Base-by-base conservation (phyloP, 2,797 vertebrate genomes). In the Pangasius krempfi region DNA sequence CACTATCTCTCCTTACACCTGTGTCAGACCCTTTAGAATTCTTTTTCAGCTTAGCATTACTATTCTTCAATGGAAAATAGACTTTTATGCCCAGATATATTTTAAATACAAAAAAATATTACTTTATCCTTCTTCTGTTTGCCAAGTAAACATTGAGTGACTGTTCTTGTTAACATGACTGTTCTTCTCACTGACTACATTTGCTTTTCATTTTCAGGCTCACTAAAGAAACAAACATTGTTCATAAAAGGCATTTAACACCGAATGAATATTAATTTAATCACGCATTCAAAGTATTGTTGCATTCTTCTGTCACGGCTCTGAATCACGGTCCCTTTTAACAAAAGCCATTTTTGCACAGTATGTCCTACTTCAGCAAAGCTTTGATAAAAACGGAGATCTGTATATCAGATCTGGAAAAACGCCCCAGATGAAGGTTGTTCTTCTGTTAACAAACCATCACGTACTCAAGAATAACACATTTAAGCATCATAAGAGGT, bases 401-500 rank as follows among this genome's bases (percentile, higher is more conserved):
- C 12, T 14, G 37, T 80, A 52, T 58, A 25, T 76, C 9, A 37
- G n/a, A 88, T 72, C 30, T 88, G 68, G 54, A 68, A 62, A 85
- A 72, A 50, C 52, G 27, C 88, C 87, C 86, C 88, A 80, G 62
- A 87, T 81, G 68, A 85, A 85, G 76, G 88, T 40, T 72, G 84
- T 89, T 80, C 72, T 81, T 86, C 37, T 0, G 12, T 73, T 33
- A 90, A 82, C 92, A 92, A 91, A 91, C 88, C 92, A 90, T 92
- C 89, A 70, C 85, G 68, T 89, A 64, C 62, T 76, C 44, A 60
- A 87, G 72, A 88, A 79, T 84, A 82, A 86, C 85, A 84, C 79
- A 86, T 82, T 52, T 52, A 56, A 72, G 72, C 72, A 84, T 79
- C 25, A 84, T 86, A 87, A 89, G 76, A 52, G 78, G 79, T 86